phyloP scores from a whole-genome alignment of 2,797 vertebrate genomes.

The Euthynnus affinis region DNA sequence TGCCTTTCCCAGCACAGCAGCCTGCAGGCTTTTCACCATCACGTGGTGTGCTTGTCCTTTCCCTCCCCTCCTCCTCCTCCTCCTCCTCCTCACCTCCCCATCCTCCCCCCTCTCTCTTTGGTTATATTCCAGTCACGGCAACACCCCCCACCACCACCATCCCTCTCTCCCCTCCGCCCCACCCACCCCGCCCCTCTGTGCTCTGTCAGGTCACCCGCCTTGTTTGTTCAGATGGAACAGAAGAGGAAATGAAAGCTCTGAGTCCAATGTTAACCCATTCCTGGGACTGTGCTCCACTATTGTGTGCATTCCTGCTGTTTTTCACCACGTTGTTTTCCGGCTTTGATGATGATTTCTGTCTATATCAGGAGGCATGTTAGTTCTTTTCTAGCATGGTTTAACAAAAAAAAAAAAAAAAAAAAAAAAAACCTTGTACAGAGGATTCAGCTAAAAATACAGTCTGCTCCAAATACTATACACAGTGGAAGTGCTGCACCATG shows the following conservation, averaged over 20 bases:
- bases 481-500: constrained; percentile 18
- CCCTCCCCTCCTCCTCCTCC: constrained; percentile 55
- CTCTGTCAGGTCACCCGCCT: constrained; percentile 87
- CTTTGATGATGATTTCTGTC: constrained; percentile 52
- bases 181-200: constrained; percentile 69
- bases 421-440: constrained; percentile 14
- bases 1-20: constrained; percentile 80
- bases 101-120: constrained; percentile 58
- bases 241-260: constrained; percentile 85
- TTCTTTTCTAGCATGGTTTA: constrained; percentile 14
- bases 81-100: constrained; percentile 39
- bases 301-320: constrained; percentile 58
- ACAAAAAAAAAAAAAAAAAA: background rate
- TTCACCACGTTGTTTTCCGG: constrained; percentile 26
- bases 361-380: constrained; percentile 32
- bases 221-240: constrained; percentile 89
- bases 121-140: constrained; percentile 84
- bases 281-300: constrained; percentile 63
- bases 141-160: constrained; percentile 2
- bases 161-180: constrained; percentile 18
- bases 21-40: constrained; percentile 83
- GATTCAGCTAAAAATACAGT: constrained; percentile 50
- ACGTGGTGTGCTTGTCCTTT: constrained; percentile 77
- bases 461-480: constrained; percentile 47
- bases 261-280: constrained; percentile 82